A percentile compares a stretch with the other conserved stretches of the same genome.
Conservation (phyloP, 2,113 vertebrate genomes). For the Calidris pugnax region DNA sequence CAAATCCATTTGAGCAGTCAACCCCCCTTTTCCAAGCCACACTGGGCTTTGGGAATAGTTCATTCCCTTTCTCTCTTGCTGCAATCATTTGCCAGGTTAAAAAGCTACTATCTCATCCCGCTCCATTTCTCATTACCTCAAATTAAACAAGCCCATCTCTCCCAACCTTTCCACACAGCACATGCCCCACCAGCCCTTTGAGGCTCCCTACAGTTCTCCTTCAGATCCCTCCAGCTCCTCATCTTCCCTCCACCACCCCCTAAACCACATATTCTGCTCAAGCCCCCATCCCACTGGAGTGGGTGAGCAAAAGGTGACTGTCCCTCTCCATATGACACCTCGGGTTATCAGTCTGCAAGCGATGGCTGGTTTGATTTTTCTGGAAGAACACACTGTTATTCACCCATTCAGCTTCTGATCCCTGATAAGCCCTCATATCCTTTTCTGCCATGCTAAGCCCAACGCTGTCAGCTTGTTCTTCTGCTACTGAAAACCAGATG, state of each 20-base stretch:
- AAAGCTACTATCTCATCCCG: background rate
- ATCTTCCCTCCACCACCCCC: background rate
- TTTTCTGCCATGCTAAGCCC: background rate
- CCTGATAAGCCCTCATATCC: background rate
- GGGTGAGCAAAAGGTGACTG: rapidly evolving
- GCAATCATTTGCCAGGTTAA: background rate
- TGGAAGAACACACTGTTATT: background rate
- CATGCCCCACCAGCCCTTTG: rapidly evolving
- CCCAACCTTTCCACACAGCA: background rate
- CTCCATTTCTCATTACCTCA: background rate
- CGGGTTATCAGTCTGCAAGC: background rate
- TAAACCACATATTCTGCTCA: background rate
- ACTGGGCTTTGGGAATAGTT: background rate
- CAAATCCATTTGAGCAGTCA: background rate
- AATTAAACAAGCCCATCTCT: background rate
- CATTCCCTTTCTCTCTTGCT: background rate
- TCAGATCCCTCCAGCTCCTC: background rate
- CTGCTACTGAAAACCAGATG: background rate
- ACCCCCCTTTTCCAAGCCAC: background rate
- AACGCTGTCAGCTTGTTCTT: background rate
- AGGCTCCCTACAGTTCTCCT: background rate
- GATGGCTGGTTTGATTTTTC: background rate
- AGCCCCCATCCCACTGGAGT: background rate
- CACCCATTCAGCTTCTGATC: background rate
- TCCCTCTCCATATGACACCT: background rate